These are phyloP conservation scores for Prunella fulvescens DNA, from an alignment of 2,113 vertebrate species.

Conservation along the genomic window DNA sequence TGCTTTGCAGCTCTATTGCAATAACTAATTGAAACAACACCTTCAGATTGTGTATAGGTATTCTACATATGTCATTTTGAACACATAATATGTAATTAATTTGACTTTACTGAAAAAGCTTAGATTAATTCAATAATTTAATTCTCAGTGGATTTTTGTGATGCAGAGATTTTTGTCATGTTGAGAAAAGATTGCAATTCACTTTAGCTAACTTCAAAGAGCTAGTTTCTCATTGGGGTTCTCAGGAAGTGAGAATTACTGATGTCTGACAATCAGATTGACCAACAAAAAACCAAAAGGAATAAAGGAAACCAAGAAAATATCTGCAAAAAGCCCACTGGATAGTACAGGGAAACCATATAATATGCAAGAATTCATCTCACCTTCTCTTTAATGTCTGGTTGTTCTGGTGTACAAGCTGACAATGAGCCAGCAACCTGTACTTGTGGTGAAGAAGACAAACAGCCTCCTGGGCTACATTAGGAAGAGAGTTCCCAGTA, in stretches of 20 bases:
- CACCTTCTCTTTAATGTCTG: neutral
- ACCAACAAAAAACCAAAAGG: neutral
- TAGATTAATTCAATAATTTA: neutral
- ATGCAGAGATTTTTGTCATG: neutral
- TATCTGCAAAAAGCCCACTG: neutral
- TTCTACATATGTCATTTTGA: neutral
- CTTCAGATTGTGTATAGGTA: neutral
- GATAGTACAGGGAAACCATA: neutral
- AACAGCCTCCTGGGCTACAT: neutral
- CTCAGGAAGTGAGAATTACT: neutral
- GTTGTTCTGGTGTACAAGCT: neutral
- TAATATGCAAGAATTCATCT: neutral
- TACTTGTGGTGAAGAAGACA: accelerated
- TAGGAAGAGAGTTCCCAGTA: neutral
- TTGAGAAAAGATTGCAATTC: neutral
- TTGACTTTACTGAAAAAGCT: neutral
- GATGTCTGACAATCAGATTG: neutral
- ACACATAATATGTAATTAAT: neutral
- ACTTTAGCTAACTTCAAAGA: neutral
- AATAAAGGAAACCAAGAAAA: neutral
- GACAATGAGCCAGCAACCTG: neutral
- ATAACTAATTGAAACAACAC: neutral
- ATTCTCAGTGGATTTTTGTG: neutral
- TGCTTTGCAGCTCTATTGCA: neutral
- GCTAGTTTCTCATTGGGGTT: neutral